Conservation (phyloP, 2,113 vertebrate genomes). For the Circaetus cinerascens region DNA sequence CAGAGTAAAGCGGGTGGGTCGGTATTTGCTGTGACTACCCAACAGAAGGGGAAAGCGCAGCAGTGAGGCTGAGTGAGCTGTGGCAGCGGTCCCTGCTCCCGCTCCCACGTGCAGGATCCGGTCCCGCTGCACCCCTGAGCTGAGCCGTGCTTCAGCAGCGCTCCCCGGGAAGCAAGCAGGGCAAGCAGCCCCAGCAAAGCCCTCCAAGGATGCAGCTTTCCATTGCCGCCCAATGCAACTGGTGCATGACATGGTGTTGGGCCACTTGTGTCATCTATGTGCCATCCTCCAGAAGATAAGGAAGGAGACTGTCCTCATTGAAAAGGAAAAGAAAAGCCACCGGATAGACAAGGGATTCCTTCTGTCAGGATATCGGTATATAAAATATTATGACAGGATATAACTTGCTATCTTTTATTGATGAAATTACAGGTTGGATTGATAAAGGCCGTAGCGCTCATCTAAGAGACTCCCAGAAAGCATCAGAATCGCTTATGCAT, state of each 20-base stretch:
- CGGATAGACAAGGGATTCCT: background rate
- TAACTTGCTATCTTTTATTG: background rate
- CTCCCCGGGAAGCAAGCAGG: background rate
- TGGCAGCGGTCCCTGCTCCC: background rate
- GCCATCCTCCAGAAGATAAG: background rate
- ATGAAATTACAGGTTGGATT: background rate
- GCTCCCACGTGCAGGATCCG: fast-evolving
- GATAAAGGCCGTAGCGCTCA: background rate
- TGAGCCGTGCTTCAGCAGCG: fast-evolving
- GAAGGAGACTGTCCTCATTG: background rate
- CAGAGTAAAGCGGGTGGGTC: background rate
- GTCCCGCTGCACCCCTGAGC: fast-evolving
- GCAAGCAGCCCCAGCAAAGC: background rate
- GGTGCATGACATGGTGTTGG: background rate
- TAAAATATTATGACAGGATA: background rate
- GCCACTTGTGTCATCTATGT: background rate
- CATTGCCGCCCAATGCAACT: background rate
- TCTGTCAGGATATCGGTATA: background rate
- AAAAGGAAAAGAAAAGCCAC: background rate
- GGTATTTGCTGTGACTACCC: background rate
- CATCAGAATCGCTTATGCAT: fast-evolving
- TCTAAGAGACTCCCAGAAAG: background rate
- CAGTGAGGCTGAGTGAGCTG: background rate
- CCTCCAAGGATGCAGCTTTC: background rate
- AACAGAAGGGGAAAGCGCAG: background rate